Evolutionary conservation across 1,140 invertebrate genomes (phyloP).

Genomic region (Elysia chlorotica): DNA sequence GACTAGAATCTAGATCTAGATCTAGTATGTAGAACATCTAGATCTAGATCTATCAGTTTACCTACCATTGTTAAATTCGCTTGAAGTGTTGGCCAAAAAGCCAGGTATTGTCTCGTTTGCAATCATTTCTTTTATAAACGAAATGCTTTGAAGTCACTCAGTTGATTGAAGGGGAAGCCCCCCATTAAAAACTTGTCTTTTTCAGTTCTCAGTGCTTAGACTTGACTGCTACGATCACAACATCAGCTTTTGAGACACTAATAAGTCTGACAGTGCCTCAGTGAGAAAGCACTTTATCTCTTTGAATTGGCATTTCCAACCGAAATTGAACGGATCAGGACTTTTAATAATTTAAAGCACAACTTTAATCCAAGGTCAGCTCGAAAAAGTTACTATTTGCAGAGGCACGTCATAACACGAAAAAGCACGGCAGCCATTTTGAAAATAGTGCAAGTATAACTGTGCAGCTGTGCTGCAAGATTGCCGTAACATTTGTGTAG

Average conservation of each 20-base stretch:
- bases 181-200: slow-evolving; percentile 2
- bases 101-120: slow-evolving; percentile 13
- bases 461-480: neutral
- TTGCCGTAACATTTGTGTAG: neutral
- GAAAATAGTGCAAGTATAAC: slow-evolving; percentile 11
- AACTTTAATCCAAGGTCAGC: slow-evolving; percentile 16
- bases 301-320: neutral
- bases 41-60: neutral
- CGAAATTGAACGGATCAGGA: neutral
- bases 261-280: neutral
- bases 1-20: neutral
- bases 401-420: slow-evolving; percentile 19
- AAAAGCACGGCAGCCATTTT: slow-evolving; percentile 14
- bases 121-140: slow-evolving; percentile 20
- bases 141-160: neutral
- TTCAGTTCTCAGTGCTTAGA: too few species aligned
- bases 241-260: neutral
- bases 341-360: neutral
- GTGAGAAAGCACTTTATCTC: neutral
- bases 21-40: neutral
- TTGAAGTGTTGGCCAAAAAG: slow-evolving; percentile 3
- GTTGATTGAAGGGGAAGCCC: neutral
- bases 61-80: slow-evolving; percentile 19
- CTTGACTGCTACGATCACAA: neutral
- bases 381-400: neutral